Percentiles rank a stretch among this genome's conserved stretches.
Conservation (phyloP, 2,113 vertebrate genomes). For the Columba livia region DNA sequence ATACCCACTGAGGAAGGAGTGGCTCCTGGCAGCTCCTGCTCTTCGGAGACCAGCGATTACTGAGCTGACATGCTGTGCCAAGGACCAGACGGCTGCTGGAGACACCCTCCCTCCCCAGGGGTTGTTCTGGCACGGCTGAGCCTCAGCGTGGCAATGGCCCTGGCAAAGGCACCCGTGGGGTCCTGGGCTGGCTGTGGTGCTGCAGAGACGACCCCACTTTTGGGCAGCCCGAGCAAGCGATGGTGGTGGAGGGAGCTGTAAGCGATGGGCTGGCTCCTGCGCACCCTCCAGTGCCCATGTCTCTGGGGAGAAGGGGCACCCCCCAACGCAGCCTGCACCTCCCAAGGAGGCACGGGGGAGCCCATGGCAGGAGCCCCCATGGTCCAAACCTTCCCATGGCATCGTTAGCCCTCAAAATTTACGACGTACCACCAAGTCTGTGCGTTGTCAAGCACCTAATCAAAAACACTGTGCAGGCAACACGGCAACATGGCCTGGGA, state of each 20-base stretch:
- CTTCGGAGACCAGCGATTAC: background rate
- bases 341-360: background rate
- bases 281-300: accelerated
- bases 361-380: background rate
- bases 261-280: accelerated
- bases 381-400: background rate
- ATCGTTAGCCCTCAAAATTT: background rate
- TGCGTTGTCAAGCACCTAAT: constrained; percentile 47
- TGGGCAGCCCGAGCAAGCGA: accelerated
- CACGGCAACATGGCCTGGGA: background rate
- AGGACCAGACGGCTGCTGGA: background rate
- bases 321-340: accelerated
- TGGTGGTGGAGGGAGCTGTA: background rate
- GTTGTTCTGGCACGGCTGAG: accelerated
- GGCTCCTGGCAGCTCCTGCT: constrained; percentile 39
- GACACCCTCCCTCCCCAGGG: constrained; percentile 19
- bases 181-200: background rate
- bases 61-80: background rate
- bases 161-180: accelerated
- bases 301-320: background rate
- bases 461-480: constrained; percentile 26
- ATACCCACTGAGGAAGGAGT: constrained; percentile 34
- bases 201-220: background rate
- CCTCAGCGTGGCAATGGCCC: background rate
- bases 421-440: background rate